Evolutionary conservation across 2,888 invertebrate genomes (phyloP).

Genomic region (Fabriciana adippe): DNA sequence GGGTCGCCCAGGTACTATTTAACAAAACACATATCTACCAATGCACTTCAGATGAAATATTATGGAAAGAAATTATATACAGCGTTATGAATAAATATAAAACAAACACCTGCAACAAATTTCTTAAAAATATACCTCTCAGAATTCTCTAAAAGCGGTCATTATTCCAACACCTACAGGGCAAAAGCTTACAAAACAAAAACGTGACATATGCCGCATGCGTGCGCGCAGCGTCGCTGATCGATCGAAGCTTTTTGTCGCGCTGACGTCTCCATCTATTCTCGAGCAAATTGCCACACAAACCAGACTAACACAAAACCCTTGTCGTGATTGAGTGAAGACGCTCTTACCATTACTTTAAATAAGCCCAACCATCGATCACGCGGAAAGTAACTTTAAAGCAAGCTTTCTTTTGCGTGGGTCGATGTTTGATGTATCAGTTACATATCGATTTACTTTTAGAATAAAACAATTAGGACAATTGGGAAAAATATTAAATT

Average conservation of each 20-base stretch:
- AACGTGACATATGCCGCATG: conserved; percentile 44
- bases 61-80: too few relatives aligned
- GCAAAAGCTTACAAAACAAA: conserved; percentile 22
- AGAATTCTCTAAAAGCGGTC: conserved; percentile 15
- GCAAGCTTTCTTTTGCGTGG: conserved; percentile 42
- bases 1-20: too few relatives aligned
- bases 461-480: neutral
- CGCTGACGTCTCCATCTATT: conserved; percentile 78
- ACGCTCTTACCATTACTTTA: conserved; percentile 67
- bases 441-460: conserved; percentile 11
- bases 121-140: neutral
- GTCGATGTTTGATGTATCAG: conserved; percentile 23
- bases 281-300: conserved; percentile 70
- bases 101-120: too few relatives aligned
- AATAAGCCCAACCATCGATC: conserved; percentile 75
- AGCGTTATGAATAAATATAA: too few relatives aligned
- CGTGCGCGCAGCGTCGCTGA: conserved; percentile 65
- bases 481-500: too few relatives aligned
- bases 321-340: conserved; percentile 69
- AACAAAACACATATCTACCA: too few relatives aligned
- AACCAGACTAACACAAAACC: conserved; percentile 53
- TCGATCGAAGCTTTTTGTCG: conserved; percentile 79
- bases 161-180: conserved; percentile 21
- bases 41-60: too few relatives aligned
- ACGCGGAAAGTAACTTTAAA: conserved; percentile 50